These are phyloP conservation scores for Denticeps clupeoides DNA, from an alignment of 2,797 vertebrate genomes.

Conservation along the genomic window DNA sequence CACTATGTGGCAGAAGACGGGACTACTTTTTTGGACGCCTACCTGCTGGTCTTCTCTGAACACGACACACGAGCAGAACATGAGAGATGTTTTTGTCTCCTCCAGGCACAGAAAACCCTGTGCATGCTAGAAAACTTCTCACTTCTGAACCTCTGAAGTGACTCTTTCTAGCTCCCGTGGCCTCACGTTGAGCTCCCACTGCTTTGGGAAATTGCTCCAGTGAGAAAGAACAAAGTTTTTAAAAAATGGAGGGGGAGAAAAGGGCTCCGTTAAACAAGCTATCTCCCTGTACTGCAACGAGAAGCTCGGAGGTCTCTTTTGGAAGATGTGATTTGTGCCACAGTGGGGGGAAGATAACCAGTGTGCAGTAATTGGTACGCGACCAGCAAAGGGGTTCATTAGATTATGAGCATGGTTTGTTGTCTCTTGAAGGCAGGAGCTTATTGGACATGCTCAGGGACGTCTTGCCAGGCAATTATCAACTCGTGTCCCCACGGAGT, in stretches of 20 bases:
- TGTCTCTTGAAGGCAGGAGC: conserved; percentile 8
- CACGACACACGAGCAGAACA: conserved; percentile 3
- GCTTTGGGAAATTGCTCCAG: conserved; percentile 42
- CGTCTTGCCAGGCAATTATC: conserved; percentile 12
- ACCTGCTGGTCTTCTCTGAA: conserved; percentile 18
- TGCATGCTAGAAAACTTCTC: conserved; percentile 38
- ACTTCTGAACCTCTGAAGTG: conserved; percentile 38
- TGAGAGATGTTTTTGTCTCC: conserved; percentile 10
- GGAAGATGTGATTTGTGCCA: neutral
- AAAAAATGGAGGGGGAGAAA: neutral
- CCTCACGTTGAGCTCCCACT: conserved; percentile 28
- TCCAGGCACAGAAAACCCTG: conserved; percentile 16
- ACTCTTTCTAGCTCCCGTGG: conserved; percentile 28
- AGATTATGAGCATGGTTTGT: conserved; percentile 12
- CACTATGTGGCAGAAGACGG: conserved; percentile 6
- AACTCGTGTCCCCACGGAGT: neutral
- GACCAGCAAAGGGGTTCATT: conserved; percentile 17
- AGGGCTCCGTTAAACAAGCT: conserved; percentile 7
- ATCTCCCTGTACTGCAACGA: conserved; percentile 1
- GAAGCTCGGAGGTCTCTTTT: neutral
- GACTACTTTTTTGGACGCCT: conserved; percentile 10
- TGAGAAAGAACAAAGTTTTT: conserved; percentile 29
- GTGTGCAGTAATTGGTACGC: conserved; percentile 12
- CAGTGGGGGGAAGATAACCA: neutral
- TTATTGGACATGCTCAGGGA: conserved; percentile 10